These are phyloP conservation scores for Epirrita christyi DNA, from an alignment of 2,888 invertebrate genomes.

Conservation along the genomic window DNA sequence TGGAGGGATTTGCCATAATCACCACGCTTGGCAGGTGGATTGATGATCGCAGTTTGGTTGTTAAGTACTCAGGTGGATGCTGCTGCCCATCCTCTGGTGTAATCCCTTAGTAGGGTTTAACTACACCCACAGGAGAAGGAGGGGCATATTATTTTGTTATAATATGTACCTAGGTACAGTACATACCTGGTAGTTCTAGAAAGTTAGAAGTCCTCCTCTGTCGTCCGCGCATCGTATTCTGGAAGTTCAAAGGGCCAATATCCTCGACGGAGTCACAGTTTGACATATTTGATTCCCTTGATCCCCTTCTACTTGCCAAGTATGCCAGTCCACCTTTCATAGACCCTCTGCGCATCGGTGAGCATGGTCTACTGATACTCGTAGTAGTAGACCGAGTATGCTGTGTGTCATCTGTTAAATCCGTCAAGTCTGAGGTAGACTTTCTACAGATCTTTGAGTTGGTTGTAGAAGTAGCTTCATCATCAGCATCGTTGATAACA, in stretches of 20 bases:
- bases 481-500: slow-evolving; percentile 70
- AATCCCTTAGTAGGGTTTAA: too few relatives aligned
- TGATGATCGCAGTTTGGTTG: too few relatives aligned
- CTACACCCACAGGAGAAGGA: too few relatives aligned
- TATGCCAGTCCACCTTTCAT: slow-evolving; percentile 90
- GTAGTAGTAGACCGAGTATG: slow-evolving; percentile 83
- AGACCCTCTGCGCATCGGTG: slow-evolving; percentile 88
- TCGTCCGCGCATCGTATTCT: slow-evolving; percentile 90
- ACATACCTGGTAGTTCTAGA: slow-evolving; percentile 92
- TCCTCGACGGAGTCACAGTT: slow-evolving; percentile 88
- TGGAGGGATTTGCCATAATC: too few relatives aligned
- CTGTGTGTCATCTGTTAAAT: slow-evolving; percentile 85
- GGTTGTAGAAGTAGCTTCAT: slow-evolving; percentile 74
- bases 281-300: slow-evolving; percentile 90
- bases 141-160: too few relatives aligned
- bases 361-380: slow-evolving; percentile 86
- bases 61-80: too few relatives aligned
- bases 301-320: slow-evolving; percentile 93
- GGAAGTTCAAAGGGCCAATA: slow-evolving; percentile 92
- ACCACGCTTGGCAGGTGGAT: too few relatives aligned
- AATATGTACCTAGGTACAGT: too few relatives aligned
- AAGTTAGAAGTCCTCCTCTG: slow-evolving; percentile 94
- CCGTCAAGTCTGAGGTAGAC: slow-evolving; percentile 90
- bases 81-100: too few relatives aligned
- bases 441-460: slow-evolving; percentile 86